phyloP scores from a whole-genome alignment of 2,113 vertebrate species.

The Misgurnus anguillicaudatus region DNA sequence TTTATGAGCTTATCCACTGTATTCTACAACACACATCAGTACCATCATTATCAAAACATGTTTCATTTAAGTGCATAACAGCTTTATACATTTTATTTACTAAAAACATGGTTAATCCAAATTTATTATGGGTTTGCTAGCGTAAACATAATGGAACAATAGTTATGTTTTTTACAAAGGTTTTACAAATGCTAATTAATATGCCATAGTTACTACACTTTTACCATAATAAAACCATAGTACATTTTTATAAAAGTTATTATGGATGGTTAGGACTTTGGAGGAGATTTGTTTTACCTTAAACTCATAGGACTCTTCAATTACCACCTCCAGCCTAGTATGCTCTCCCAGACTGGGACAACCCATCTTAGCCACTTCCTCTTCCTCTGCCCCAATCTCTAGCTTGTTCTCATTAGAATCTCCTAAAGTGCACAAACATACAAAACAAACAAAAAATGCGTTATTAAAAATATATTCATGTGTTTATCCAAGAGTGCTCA shows the following conservation, averaged over 20 bases:
- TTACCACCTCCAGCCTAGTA: constrained; percentile 73
- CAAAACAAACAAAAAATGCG: background rate
- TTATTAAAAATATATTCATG: background rate
- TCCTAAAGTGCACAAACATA: constrained; percentile 54
- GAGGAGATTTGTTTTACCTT: constrained; percentile 65
- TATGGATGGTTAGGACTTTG: too few relatives aligned
- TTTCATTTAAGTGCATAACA: too few relatives aligned
- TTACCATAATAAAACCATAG: too few relatives aligned
- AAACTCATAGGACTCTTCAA: constrained; percentile 82
- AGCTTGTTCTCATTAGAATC: constrained; percentile 80
- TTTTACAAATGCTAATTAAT: too few relatives aligned
- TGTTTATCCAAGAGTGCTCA: background rate
- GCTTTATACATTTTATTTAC: too few relatives aligned
- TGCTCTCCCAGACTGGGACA: constrained; percentile 79
- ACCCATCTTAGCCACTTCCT: constrained; percentile 79
- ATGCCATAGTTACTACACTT: too few relatives aligned
- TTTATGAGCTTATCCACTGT: constrained; percentile 85
- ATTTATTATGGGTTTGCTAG: too few relatives aligned
- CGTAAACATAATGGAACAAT: too few relatives aligned
- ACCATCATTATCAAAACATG: too few relatives aligned
- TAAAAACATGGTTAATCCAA: too few relatives aligned
- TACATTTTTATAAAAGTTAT: too few relatives aligned
- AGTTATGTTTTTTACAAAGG: too few relatives aligned
- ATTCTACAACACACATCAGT: constrained; percentile 64
- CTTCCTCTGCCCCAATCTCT: constrained; percentile 70